Conservation (phyloP, 1,140 invertebrate genomes). For the Drosophila pandora region DNA sequence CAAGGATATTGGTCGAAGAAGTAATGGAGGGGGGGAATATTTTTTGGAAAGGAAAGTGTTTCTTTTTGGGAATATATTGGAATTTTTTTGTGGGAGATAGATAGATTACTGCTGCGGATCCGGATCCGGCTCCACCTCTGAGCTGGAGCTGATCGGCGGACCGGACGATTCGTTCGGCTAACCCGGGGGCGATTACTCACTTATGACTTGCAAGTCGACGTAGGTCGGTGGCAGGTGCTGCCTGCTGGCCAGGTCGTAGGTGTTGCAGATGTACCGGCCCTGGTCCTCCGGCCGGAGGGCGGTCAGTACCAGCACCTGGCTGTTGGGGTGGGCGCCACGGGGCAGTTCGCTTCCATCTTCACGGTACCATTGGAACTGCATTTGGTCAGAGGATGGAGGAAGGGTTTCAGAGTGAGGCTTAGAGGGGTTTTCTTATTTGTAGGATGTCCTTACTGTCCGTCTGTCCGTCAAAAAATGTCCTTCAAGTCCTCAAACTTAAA, state of each 20-base stretch:
- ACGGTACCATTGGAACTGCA: constrained; percentile 80
- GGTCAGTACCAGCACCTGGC: constrained; percentile 76
- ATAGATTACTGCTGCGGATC: constrained; percentile 7
- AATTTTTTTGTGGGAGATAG: constrained; percentile 14
- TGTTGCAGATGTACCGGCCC: constrained; percentile 89
- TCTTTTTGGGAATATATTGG: constrained; percentile 3
- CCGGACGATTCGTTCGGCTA: constrained; percentile 3
- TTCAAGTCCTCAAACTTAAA: no score
- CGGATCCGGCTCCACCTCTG: constrained; percentile 15
- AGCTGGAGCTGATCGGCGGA: constrained; percentile 1
- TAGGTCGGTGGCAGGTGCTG: constrained; percentile 86
- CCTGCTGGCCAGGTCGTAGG: constrained; percentile 82
- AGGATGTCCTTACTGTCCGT: no score
- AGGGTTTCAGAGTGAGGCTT: neutral
- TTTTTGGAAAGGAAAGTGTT: neutral
- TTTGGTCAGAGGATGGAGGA: neutral
- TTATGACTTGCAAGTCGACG: constrained; percentile 88
- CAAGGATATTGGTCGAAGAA: neutral
- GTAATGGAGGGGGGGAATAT: no score
- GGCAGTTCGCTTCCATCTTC: constrained; percentile 84
- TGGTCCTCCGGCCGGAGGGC: constrained; percentile 86
- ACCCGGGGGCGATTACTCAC: constrained; percentile 85
- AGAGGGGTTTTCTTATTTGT: no score
- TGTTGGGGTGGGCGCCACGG: constrained; percentile 34
- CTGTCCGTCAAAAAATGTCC: no score